phyloP scores from a whole-genome alignment of 2,113 vertebrate genomes.

The Sinocyclocheilus rhinocerous region DNA sequence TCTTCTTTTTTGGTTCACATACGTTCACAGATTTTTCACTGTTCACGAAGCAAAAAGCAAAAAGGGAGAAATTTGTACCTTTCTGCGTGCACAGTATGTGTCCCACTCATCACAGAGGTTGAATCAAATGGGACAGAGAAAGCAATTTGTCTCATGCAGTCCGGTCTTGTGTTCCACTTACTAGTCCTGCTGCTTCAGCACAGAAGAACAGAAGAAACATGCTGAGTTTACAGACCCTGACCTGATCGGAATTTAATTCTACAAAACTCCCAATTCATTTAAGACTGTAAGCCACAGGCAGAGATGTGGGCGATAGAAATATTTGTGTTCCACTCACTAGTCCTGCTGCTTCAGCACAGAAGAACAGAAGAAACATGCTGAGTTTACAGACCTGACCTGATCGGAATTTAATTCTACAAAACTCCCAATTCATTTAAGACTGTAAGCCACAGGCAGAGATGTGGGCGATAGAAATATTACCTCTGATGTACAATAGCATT shows the following conservation, averaged over 20 bases:
- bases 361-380: slow-evolving; percentile 51
- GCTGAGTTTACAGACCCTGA: slow-evolving; percentile 52
- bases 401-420: slow-evolving; percentile 38
- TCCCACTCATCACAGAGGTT: slow-evolving; percentile 77
- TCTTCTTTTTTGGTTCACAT: slow-evolving; percentile 59
- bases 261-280: slow-evolving; percentile 46
- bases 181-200: slow-evolving; percentile 51
- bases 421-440: slow-evolving; percentile 42
- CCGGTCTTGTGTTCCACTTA: slow-evolving; percentile 56
- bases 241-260: slow-evolving; percentile 42
- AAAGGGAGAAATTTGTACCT: slow-evolving; percentile 77
- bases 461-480: slow-evolving; percentile 7
- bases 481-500: not conserved
- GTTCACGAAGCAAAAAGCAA: slow-evolving; percentile 55
- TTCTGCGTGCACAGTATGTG: slow-evolving; percentile 73
- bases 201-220: slow-evolving; percentile 51
- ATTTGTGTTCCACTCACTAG: slow-evolving; percentile 44
- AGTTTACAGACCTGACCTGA: slow-evolving; percentile 53
- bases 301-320: slow-evolving; percentile 7
- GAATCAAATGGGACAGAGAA: slow-evolving; percentile 60
- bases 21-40: slow-evolving; percentile 30
- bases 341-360: slow-evolving; percentile 51
- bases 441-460: slow-evolving; percentile 19
- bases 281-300: slow-evolving; percentile 12
- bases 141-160: slow-evolving; percentile 64